phyloP scores from a whole-genome alignment of 1,140 invertebrate genomes.

The Camponotus pennsylvanicus region DNA sequence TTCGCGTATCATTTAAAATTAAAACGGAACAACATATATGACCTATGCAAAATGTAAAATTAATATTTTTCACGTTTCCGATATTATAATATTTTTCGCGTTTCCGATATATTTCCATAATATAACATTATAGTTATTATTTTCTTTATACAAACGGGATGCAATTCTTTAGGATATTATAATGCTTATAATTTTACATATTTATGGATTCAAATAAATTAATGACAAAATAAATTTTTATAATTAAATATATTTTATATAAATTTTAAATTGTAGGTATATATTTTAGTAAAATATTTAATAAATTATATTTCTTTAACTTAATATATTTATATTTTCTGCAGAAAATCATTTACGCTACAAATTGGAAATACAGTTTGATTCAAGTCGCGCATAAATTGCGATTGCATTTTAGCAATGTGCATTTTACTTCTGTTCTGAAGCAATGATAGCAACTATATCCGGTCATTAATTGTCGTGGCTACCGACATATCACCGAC shows the following conservation, averaged over 20 bases:
- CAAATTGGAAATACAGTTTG: background rate
- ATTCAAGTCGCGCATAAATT: background rate
- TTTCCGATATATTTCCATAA: no score
- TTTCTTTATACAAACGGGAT: background rate
- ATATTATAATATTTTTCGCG: background rate
- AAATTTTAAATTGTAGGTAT: no score
- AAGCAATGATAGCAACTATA: conserved; percentile 25
- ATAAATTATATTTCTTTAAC: background rate
- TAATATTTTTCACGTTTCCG: background rate
- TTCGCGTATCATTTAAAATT: background rate
- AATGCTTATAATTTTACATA: background rate
- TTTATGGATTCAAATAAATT: background rate
- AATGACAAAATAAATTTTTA: background rate
- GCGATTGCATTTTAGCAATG: background rate
- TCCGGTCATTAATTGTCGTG: conserved; percentile 46
- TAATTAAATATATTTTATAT: conserved; percentile 12
- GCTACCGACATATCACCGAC: conserved; percentile 21
- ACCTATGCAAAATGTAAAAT: conserved; percentile 6
- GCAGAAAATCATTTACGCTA: background rate
- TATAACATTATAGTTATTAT: background rate
- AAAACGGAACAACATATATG: background rate
- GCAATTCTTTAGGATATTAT: background rate
- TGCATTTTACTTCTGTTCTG: conserved; percentile 12
- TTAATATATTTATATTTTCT: background rate
- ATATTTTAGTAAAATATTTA: no score